Conservation (phyloP, 2,797 vertebrate species). For the Pangasius mekongensis region DNA sequence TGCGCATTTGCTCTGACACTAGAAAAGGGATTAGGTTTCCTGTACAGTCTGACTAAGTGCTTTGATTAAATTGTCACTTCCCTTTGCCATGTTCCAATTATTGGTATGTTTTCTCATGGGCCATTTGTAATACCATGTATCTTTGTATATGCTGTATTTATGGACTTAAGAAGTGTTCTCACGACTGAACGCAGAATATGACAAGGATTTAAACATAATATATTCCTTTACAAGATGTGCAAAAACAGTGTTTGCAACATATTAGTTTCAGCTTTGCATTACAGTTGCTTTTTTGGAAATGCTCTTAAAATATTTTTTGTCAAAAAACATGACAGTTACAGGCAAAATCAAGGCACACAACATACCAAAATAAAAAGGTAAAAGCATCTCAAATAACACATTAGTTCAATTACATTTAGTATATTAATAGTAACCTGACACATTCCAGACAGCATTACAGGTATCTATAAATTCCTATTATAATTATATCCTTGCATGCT, state of each 20-base stretch:
- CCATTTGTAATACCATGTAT: slow-evolving; percentile 43
- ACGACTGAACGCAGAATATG: background rate
- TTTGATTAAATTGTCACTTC: slow-evolving; percentile 78
- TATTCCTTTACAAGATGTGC: background rate
- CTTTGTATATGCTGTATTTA: slow-evolving; percentile 41
- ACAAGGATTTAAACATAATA: background rate
- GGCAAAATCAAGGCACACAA: background rate
- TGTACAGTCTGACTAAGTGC: slow-evolving; percentile 74
- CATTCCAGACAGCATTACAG: slow-evolving; percentile 61
- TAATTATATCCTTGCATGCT: slow-evolving; percentile 73
- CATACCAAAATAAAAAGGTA: background rate
- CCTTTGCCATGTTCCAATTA: slow-evolving; percentile 66
- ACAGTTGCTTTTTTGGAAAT: background rate
- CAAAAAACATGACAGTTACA: background rate
- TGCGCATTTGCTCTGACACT: slow-evolving; percentile 56
- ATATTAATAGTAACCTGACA: slow-evolving; percentile 21
- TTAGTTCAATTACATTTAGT: background rate
- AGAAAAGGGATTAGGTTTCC: slow-evolving; percentile 72
- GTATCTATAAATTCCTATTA: slow-evolving; percentile 57
- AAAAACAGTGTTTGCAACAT: background rate
- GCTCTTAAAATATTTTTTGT: background rate
- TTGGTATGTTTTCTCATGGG: slow-evolving; percentile 49
- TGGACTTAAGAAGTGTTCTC: background rate
- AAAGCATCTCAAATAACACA: background rate
- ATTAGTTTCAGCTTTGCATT: background rate